phyloP scores from a whole-genome alignment of 2,888 invertebrate species.

The Parnassius smintheus region DNA sequence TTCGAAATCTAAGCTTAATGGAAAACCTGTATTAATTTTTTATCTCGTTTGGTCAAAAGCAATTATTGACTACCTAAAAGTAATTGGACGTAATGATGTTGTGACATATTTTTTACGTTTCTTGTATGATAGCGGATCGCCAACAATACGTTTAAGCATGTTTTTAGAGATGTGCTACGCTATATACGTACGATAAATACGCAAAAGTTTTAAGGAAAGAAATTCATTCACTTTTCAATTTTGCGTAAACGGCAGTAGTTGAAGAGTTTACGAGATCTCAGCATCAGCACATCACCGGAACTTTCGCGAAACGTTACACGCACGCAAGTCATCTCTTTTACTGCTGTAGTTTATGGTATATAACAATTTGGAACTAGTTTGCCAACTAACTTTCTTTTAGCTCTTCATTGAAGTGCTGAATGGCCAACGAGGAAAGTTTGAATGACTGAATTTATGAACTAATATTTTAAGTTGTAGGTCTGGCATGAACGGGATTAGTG shows the following conservation, averaged over 20 bases:
- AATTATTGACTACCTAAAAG: no score
- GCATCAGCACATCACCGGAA: constrained; percentile 19
- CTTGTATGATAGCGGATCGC: no score
- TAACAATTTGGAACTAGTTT: constrained; percentile 71
- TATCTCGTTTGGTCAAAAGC: no score
- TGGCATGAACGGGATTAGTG: no score
- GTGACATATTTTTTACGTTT: no score
- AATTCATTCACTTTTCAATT: not conserved
- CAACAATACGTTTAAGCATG: no score
- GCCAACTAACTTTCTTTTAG: constrained; percentile 49
- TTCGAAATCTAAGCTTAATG: no score
- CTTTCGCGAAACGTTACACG: constrained; percentile 37
- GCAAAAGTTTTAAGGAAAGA: no score
- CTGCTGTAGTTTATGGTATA: constrained; percentile 73
- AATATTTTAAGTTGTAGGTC: constrained; percentile 5
- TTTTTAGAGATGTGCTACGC: no score
- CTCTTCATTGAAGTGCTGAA: constrained; percentile 40
- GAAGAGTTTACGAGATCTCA: constrained; percentile 18
- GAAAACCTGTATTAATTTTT: no score
- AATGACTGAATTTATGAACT: constrained; percentile 14
- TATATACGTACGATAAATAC: no score
- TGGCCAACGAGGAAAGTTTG: constrained; percentile 23
- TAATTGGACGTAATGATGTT: no score
- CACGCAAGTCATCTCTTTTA: constrained; percentile 70
- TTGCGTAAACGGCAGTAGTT: constrained; percentile 12